These are phyloP conservation scores for Ceratina japonica DNA, from an alignment of 1,140 invertebrate species.

Conservation along the genomic window DNA sequence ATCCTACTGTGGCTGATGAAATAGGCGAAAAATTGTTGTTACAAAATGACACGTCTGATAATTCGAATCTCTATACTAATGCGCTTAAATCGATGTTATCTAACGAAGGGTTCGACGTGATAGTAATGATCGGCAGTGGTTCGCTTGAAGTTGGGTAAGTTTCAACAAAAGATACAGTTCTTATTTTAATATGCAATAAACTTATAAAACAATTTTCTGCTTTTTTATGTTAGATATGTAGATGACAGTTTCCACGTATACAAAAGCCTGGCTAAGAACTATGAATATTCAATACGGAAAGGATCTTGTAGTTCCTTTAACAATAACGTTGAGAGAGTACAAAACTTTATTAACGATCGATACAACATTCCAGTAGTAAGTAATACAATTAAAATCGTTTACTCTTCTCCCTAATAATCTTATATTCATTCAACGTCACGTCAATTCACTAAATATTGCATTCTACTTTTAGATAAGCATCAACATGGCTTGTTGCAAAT, in stretches of 20 bases:
- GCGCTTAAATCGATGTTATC: slow-evolving; percentile 81
- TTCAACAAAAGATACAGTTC: background rate
- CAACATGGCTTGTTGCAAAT: slow-evolving; percentile 87
- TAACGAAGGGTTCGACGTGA: slow-evolving; percentile 81
- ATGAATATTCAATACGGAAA: slow-evolving; percentile 62
- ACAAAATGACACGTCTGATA: slow-evolving; percentile 72
- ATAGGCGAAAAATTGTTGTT: slow-evolving; percentile 81
- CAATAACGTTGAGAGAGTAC: slow-evolving; percentile 64
- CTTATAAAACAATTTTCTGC: background rate
- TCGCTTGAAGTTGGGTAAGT: slow-evolving; percentile 80
- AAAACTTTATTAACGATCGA: slow-evolving; percentile 67
- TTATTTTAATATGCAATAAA: background rate
- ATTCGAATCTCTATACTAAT: slow-evolving; percentile 77
- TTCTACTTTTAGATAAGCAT: slow-evolving; percentile 73
- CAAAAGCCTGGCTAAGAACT: slow-evolving; percentile 79
- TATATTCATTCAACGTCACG: no score
- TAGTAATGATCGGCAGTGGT: slow-evolving; percentile 84
- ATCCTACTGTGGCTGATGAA: slow-evolving; percentile 78
- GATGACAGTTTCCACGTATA: slow-evolving; percentile 75
- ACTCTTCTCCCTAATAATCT: background rate
- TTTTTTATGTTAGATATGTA: slow-evolving; percentile 72
- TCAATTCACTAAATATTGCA: background rate
- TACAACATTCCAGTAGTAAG: slow-evolving; percentile 73
- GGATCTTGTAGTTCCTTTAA: slow-evolving; percentile 63
- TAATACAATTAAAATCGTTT: slow-evolving; percentile 22